These are phyloP conservation scores for Hylaeus anthracinus DNA, from an alignment of 1,140 invertebrate species.

Conservation along the genomic window DNA sequence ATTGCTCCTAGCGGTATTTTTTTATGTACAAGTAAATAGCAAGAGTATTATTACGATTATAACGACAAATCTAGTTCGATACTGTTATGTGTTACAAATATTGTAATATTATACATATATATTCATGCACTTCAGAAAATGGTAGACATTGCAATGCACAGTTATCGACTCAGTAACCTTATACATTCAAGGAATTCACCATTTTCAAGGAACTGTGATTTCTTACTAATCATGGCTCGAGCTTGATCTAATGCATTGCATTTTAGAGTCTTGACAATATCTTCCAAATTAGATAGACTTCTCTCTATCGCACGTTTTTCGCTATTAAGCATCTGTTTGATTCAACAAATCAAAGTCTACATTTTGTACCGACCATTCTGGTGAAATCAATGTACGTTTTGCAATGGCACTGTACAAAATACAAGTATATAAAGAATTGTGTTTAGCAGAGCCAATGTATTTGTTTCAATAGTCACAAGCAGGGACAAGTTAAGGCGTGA, in stretches of 20 bases:
- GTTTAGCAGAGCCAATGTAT: not conserved
- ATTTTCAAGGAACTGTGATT: slow-evolving; percentile 59
- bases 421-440: slow-evolving; percentile 16
- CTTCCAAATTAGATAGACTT: slow-evolving; percentile 68
- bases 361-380: slow-evolving; percentile 18
- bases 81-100: slow-evolving; percentile 14
- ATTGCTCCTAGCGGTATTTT: slow-evolving; percentile 31
- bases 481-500: too few relatives aligned
- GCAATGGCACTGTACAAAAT: slow-evolving; percentile 35
- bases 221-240: slow-evolving; percentile 56
- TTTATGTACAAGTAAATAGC: slow-evolving; percentile 38
- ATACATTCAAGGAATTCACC: slow-evolving; percentile 67
- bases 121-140: slow-evolving; percentile 8
- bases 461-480: not conserved
- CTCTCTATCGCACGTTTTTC: slow-evolving; percentile 71
- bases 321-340: slow-evolving; percentile 68
- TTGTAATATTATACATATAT: slow-evolving; percentile 23
- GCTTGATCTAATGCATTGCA: slow-evolving; percentile 64
- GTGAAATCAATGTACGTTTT: slow-evolving; percentile 34
- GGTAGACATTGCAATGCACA: slow-evolving; percentile 12
- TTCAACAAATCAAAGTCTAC: slow-evolving; percentile 48
- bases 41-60: slow-evolving; percentile 35
- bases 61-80: slow-evolving; percentile 22
- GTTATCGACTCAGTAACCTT: slow-evolving; percentile 50
- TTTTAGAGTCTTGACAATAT: slow-evolving; percentile 64